Conservation (phyloP, 2,888 invertebrate genomes). For the Salticus scenicus region DNA sequence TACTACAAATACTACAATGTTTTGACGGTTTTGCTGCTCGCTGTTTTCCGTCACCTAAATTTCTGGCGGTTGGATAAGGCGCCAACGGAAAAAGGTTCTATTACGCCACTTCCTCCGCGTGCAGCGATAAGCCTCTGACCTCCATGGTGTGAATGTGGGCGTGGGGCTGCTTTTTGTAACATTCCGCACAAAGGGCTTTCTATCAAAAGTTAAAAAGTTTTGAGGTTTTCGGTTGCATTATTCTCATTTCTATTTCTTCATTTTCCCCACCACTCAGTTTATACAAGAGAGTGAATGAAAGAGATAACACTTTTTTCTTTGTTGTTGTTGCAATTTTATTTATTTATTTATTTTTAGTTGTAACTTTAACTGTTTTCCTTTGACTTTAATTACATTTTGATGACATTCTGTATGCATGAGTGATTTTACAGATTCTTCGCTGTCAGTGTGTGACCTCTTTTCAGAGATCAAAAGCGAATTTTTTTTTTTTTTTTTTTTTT, state of each 20-base stretch:
- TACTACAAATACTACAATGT: too few species aligned
- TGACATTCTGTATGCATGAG: background rate
- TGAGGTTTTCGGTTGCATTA: constrained; percentile 8
- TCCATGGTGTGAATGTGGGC: constrained; percentile 5
- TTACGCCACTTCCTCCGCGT: background rate
- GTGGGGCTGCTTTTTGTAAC: background rate
- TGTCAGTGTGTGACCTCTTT: background rate
- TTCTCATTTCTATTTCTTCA: background rate
- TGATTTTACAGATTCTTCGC: background rate
- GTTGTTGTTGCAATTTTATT: background rate
- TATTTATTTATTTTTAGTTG: background rate
- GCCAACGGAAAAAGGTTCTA: background rate
- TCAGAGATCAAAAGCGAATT: background rate
- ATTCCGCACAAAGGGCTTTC: constrained; percentile 1
- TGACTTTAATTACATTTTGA: background rate
- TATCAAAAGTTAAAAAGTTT: constrained; percentile 15
- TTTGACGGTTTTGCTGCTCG: background rate
- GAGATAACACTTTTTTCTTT: background rate
- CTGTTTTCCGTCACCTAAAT: background rate
- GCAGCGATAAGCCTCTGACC: constrained; percentile 2
- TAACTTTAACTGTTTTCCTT: background rate
- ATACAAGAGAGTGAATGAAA: background rate
- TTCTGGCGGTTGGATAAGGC: background rate
- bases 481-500: too few species aligned
- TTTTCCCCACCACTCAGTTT: background rate